phyloP scores from a whole-genome alignment of 2,888 invertebrate genomes.

The Homarus gammarus region DNA sequence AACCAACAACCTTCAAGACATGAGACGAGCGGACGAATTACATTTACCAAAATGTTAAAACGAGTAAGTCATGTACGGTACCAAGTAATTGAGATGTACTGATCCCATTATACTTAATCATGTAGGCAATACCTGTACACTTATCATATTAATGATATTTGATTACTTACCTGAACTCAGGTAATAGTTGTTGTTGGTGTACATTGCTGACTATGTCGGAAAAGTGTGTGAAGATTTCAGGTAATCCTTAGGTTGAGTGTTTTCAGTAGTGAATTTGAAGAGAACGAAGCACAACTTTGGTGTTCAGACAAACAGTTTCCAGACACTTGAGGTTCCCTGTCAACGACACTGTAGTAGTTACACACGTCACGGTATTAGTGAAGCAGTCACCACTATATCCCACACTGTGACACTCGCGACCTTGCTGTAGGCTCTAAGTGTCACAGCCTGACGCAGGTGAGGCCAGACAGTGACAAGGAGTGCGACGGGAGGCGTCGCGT shows the following conservation, averaged over 20 bases:
- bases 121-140: too few species aligned
- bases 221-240: not conserved
- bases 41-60: too few species aligned
- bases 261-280: not conserved
- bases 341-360: not conserved
- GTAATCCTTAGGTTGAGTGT: constrained; percentile 7
- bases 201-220: constrained; percentile 8
- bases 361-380: not conserved
- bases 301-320: not conserved
- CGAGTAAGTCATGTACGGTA: too few species aligned
- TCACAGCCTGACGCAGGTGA: not conserved
- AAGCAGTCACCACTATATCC: not conserved
- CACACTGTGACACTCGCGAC: not conserved
- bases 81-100: too few species aligned
- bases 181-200: constrained; percentile 52
- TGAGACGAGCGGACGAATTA: too few species aligned
- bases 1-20: too few species aligned
- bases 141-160: too few species aligned
- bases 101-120: too few species aligned
- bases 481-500: constrained; percentile 3
- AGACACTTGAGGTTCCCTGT: not conserved
- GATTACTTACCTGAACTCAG: constrained; percentile 37
- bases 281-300: not conserved
- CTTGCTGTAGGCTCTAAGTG: not conserved
- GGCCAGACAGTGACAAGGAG: not conserved